Percentiles rank a stretch among this genome's conserved stretches.
phyloP scores from a whole-genome alignment of 2,888 invertebrate species.

The Syritta pipiens region DNA sequence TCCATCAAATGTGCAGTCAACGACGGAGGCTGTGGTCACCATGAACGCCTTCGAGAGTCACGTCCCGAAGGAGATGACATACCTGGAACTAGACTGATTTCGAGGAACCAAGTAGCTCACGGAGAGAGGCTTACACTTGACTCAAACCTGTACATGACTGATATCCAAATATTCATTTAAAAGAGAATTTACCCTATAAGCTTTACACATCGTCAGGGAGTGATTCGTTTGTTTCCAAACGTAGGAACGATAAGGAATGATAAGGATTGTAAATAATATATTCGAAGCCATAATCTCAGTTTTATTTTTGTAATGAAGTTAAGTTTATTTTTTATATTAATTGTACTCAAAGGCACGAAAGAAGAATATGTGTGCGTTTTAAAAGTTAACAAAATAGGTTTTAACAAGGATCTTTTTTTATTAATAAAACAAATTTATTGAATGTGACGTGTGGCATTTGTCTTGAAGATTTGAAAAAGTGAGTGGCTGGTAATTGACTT shows the following conservation, averaged over 20 bases:
- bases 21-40: conserved; percentile 64
- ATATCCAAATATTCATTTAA: conserved; percentile 46
- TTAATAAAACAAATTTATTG: too few relatives aligned
- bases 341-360: conserved; percentile 6
- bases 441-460: too few relatives aligned
- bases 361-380: neutral
- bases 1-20: conserved; percentile 63
- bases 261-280: conserved; percentile 41
- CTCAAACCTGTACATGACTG: conserved; percentile 62
- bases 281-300: conserved; percentile 11
- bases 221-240: neutral
- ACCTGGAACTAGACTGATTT: conserved; percentile 73
- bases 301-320: conserved; percentile 30
- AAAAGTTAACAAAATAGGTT: neutral
- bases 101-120: conserved; percentile 15
- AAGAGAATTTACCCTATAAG: conserved; percentile 43
- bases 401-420: too few relatives aligned
- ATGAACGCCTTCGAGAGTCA: conserved; percentile 55
- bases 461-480: too few relatives aligned
- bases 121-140: conserved; percentile 61
- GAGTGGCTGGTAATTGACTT: too few relatives aligned
- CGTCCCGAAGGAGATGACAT: conserved; percentile 72
- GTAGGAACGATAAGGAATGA: neutral
- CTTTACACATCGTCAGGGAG: conserved; percentile 33
- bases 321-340: conserved; percentile 25